Conservation (phyloP, 2,113 vertebrate species). For the Etheostoma spectabile region DNA sequence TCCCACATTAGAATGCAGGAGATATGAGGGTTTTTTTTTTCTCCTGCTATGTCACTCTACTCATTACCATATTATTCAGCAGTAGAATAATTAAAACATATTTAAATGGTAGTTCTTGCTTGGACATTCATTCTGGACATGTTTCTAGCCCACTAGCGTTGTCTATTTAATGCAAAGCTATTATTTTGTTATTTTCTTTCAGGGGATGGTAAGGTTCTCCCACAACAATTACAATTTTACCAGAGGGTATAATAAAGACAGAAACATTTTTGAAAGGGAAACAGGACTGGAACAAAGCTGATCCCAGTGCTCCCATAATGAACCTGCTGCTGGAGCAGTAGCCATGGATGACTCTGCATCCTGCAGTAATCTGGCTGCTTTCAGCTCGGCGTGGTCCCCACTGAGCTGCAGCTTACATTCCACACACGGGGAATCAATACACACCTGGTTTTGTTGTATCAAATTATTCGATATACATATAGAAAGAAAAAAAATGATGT, state of each 20-base stretch:
- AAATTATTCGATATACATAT: fast-evolving
- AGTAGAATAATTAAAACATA: too few species aligned
- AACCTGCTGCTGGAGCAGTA: conserved; percentile 10
- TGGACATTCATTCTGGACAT: not conserved
- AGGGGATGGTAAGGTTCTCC: not conserved
- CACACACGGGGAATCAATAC: not conserved
- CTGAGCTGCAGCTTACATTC: not conserved
- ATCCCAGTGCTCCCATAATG: conserved; percentile 30
- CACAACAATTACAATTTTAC: not conserved
- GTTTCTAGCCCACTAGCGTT: not conserved
- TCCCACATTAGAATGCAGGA: not conserved
- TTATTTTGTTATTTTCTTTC: not conserved
- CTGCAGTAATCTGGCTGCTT: not conserved
- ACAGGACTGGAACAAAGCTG: not conserved
- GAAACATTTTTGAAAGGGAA: not conserved
- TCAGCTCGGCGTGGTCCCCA: not conserved
- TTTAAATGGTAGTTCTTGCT: not conserved
- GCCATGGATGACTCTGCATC: conserved; percentile 73
- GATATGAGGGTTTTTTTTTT: not conserved
- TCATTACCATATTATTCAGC: too few species aligned
- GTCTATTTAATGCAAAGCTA: not conserved
- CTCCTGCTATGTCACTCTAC: not conserved
- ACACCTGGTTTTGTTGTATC: fast-evolving
- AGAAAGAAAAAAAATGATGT: conserved; percentile 4
- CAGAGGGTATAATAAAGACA: not conserved